A percentile compares a stretch with the other conserved stretches of the same genome.
phyloP scores from a whole-genome alignment of 2,797 vertebrate species.

The Acanthopagrus latus region DNA sequence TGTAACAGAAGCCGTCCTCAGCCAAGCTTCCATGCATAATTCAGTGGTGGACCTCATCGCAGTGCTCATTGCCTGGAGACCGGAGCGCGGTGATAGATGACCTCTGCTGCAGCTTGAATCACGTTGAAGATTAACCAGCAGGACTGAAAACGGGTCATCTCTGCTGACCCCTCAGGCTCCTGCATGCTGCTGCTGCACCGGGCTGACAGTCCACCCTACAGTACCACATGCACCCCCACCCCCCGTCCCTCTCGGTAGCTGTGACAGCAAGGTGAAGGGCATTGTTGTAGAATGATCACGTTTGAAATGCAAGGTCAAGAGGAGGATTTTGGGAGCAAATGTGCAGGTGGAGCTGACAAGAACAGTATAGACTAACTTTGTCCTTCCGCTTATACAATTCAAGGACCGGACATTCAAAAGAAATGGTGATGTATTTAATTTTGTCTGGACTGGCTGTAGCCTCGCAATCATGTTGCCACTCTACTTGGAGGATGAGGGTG shows the following conservation, averaged over 20 bases:
- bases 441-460: constrained; percentile 20
- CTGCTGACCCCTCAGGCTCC: constrained; percentile 52
- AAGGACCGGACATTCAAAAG: constrained; percentile 18
- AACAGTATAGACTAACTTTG: constrained; percentile 12
- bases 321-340: constrained; percentile 9
- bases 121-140: constrained; percentile 58
- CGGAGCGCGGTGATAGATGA: constrained; percentile 63
- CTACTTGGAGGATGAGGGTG: constrained; percentile 13
- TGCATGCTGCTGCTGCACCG: constrained; percentile 30
- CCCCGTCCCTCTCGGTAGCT: not conserved
- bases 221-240: constrained; percentile 28
- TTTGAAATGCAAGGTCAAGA: constrained; percentile 23
- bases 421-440: constrained; percentile 39
- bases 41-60: constrained; percentile 57
- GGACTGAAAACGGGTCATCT: constrained; percentile 55
- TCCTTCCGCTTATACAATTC: constrained; percentile 17
- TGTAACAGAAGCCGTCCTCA: constrained; percentile 55
- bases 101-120: constrained; percentile 65
- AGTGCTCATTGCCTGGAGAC: constrained; percentile 67
- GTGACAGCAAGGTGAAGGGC: constrained; percentile 50
- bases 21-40: constrained; percentile 71
- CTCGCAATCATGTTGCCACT: constrained; percentile 35
- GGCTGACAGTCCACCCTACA: constrained; percentile 36
- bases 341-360: constrained; percentile 12
- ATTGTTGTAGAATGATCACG: constrained; percentile 3